Base-by-base conservation (phyloP, 2,797 vertebrate genomes). In the Champsocephalus gunnari region DNA sequence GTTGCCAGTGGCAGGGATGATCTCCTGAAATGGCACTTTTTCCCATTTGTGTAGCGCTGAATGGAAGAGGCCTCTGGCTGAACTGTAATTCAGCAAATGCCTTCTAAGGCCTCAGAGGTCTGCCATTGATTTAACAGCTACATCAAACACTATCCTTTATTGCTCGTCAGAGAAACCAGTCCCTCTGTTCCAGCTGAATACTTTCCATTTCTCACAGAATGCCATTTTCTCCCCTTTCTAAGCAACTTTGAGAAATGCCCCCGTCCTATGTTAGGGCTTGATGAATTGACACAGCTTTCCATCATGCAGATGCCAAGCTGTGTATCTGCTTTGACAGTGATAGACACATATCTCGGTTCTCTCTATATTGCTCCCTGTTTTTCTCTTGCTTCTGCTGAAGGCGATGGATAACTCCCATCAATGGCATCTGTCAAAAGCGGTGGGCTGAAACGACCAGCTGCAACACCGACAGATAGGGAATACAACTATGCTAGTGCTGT, bases 311-410 rank as follows among this genome's bases (percentile, higher is more conserved):
- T 82, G 87, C 80, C 89, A 86, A 69, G 65, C 76, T 4, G 45
- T 56, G 83, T 87, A 76, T 90, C 54, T 0, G 10, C 64, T 77
- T 60, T 89, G 91, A 93, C 87, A 87, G 64, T 91, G 92, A 93
- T 71, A 51, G 89, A 90, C 89, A 56, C 68, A 32, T 57, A 86
- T 90, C 86, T 91, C 61, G 51, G 55, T 79, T 86, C 83, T 78
- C 79, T 80, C 74, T 75, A 45, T 83, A 80, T 79, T 64, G 45
- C 77, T 57, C 59, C 55, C n/a, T 11, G 13, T 38, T 87, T 38
- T 81, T 73, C 54, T 73, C 80, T 16, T 59, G 67, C 75, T 69
- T 51, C 74, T 43, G 79, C 91, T 83, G 69, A 87, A 82, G 88
- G 84, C 84, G 51, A 84, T 77, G 69, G 71, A 90, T 91, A 59